phyloP scores from a whole-genome alignment of 2,888 invertebrate genomes.

The Odiellus spinosus region DNA sequence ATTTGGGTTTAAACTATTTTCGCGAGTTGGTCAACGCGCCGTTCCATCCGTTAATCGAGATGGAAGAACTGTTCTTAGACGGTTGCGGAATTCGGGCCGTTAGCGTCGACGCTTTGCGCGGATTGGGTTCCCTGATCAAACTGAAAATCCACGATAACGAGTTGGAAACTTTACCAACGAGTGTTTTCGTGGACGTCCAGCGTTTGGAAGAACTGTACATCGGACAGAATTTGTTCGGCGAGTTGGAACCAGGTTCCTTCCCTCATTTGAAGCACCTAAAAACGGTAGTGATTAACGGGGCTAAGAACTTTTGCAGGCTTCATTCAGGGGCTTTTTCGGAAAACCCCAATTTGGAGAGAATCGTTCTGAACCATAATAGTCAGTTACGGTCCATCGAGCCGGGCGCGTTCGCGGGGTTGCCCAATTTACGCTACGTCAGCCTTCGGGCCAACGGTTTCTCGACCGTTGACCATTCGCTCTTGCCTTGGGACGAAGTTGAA shows the following conservation, averaged over 20 bases:
- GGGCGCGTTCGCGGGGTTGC: slow-evolving; percentile 13
- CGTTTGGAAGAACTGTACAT: background rate
- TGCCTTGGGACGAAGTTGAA: slow-evolving; percentile 48
- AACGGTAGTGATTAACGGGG: background rate
- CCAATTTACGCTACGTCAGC: slow-evolving; percentile 13
- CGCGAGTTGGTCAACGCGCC: slow-evolving; percentile 36
- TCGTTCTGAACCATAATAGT: slow-evolving; percentile 15
- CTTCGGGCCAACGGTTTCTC: slow-evolving; percentile 17
- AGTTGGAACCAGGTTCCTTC: background rate
- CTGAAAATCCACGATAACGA: slow-evolving; percentile 1
- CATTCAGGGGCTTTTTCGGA: slow-evolving; percentile 7
- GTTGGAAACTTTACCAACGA: background rate
- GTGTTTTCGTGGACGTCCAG: background rate
- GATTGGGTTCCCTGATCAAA: slow-evolving; percentile 49
- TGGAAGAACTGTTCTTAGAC: slow-evolving; percentile 52
- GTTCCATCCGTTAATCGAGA: slow-evolving; percentile 35
- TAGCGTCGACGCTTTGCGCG: slow-evolving; percentile 42
- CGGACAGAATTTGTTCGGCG: background rate
- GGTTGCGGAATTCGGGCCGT: slow-evolving; percentile 22
- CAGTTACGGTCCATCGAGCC: slow-evolving; percentile 8
- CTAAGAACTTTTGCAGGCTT: background rate
- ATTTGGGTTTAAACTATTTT: slow-evolving; percentile 63
- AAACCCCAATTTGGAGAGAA: slow-evolving; percentile 10
- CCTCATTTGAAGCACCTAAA: background rate
- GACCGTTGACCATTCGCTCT: slow-evolving; percentile 14